Evolutionary conservation across 2,113 vertebrate genomes (phyloP).

Genomic region (Rutilus rutilus): DNA sequence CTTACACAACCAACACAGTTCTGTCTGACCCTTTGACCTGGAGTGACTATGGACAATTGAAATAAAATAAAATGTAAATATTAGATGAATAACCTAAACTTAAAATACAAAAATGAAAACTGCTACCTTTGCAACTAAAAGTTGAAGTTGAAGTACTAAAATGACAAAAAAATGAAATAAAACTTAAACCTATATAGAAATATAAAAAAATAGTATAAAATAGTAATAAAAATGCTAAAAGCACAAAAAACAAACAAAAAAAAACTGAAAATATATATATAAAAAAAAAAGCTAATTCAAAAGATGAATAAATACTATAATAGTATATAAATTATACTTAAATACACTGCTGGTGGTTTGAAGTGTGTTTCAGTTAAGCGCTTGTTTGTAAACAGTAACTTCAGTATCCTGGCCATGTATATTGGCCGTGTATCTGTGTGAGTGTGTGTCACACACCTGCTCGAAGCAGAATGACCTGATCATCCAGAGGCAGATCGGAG

Average conservation of each 20-base stretch:
- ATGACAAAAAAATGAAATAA: background rate
- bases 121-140: background rate
- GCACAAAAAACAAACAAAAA: background rate
- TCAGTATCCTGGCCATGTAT: background rate
- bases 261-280: background rate
- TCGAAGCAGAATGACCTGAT: conserved; percentile 94
- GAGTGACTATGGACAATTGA: background rate
- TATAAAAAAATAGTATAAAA: background rate
- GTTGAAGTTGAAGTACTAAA: background rate
- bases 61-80: background rate
- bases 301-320: background rate
- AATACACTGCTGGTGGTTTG: background rate
- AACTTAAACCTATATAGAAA: no score
- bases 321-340: background rate
- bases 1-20: background rate
- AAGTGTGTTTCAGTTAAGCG: background rate
- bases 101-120: background rate
- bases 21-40: background rate
- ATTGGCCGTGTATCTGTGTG: background rate
- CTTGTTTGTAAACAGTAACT: background rate
- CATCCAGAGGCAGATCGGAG: conserved; percentile 89
- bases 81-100: background rate
- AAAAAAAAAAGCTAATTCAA: background rate
- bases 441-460: conserved; percentile 80
- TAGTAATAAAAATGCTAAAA: background rate